Evolutionary conservation across 2,113 vertebrate species (phyloP).

Genomic region (Grammomys dolichurus): DNA sequence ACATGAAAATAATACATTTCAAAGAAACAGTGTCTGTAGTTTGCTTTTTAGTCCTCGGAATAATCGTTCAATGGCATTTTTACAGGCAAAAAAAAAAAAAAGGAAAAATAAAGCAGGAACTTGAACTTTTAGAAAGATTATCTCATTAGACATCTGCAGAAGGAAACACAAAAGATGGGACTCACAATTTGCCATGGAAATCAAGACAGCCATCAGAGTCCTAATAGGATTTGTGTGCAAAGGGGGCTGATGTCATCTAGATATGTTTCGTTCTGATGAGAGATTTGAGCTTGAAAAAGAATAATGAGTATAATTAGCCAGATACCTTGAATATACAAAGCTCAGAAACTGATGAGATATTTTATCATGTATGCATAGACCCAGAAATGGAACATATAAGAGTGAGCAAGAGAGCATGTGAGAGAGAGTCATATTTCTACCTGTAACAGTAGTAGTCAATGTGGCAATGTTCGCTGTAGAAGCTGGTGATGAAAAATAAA

Average conservation of each 20-base stretch:
- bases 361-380: not conserved
- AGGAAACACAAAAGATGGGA: not conserved
- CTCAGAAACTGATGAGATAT: not conserved
- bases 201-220: not conserved
- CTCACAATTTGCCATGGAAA: not conserved
- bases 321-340: not conserved
- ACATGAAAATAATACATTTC: constrained; percentile 1
- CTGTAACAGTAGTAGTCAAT: not conserved
- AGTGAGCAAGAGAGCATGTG: not conserved
- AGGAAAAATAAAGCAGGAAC: not conserved
- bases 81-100: not conserved
- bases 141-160: not conserved
- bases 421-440: not conserved
- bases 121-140: not conserved
- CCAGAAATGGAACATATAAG: not conserved
- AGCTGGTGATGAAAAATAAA: not conserved
- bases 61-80: not conserved
- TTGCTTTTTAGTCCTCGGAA: not conserved
- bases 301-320: not conserved
- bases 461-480: not conserved
- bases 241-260: not conserved
- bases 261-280: not conserved
- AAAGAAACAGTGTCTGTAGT: not conserved
- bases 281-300: not conserved
- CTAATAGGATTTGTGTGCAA: not conserved